Evolutionary conservation across 2,113 vertebrate genomes (phyloP), one percentile per base, ranked within the genome.

Genomic region (Toxotes jaculatrix): DNA sequence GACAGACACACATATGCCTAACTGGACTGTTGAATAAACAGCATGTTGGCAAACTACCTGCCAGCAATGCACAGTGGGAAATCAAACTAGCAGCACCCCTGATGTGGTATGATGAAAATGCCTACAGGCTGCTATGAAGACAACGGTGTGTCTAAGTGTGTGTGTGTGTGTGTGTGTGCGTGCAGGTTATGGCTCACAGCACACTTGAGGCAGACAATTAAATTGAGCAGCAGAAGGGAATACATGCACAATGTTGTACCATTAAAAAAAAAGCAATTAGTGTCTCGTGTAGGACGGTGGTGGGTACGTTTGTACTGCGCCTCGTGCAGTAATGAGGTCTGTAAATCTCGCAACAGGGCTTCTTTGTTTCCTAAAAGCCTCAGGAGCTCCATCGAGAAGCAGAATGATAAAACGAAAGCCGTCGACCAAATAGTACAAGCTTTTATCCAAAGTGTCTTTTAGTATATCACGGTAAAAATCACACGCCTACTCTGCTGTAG

Each of bases 221-320:
- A 82, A 90, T 62, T 42, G 47, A 81, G 73, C 82, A 75, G 77
- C 83, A 45, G 82, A 82, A 38, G 83, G 71, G 45, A 88, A 85
- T 68, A 77, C 73, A 60, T 61, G 70, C 78, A 73, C 47, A 65
- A 40, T 45, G 69, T 42, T 83, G 83, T 74, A 38, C 59, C 47
- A 79, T 90, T 88, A 87, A 85, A 85, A 86, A 27, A 73, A 91
- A 90, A 76, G 82, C 84, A 78, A 89, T 92, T 89, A 76, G 62
- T 4, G 40, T 74, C 53, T 73, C 23, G 53, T 77, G 83, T 55
- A 55, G 45, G 64, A 64, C 21, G 77, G 45, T 1, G 32, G 59
- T 19, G 55, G 49, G 27, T 31, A 36, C 45, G 61, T 71, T 68
- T 42, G 69, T 73, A 10, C 23, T 5, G 43, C 21, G 79, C 56